Conservation (phyloP, 1,140 invertebrate genomes). For the Neodiprion lecontei region DNA sequence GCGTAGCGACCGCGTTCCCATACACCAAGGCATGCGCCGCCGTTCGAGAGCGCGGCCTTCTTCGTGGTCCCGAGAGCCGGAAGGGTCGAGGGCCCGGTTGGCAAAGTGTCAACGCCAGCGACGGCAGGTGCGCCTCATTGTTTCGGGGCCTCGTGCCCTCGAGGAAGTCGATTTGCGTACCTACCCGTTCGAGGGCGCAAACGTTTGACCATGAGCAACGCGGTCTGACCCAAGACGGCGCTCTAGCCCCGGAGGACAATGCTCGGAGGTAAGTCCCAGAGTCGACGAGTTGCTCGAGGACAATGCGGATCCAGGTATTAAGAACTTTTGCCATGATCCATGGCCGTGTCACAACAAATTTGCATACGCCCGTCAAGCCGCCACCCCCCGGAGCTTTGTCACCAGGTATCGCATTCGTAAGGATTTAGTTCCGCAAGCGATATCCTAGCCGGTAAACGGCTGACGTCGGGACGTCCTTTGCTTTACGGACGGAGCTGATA, state of each 20-base stretch:
- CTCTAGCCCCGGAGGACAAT: background rate
- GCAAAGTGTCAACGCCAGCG: background rate
- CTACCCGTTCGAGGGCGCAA: background rate
- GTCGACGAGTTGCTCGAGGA: background rate
- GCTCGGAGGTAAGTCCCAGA: background rate
- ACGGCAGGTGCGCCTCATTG: background rate
- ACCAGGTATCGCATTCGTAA: background rate
- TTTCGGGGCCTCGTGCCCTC: background rate
- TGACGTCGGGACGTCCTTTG: background rate
- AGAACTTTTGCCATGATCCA: background rate
- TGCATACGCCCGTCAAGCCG: background rate
- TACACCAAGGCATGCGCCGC: no score
- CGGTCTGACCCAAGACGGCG: background rate
- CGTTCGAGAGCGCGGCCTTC: no score
- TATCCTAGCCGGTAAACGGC: background rate
- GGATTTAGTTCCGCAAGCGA: background rate
- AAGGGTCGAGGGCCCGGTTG: no score
- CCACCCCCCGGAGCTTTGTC: background rate
- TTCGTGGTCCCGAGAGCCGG: no score
- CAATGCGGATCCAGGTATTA: background rate
- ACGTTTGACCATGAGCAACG: background rate
- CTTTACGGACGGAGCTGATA: background rate
- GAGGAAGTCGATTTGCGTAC: no score
- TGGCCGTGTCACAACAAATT: slow-evolving; percentile 1
- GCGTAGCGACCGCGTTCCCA: no score